phyloP scores from a whole-genome alignment of 1,140 invertebrate genomes.

The Coenobita brevimanus region DNA sequence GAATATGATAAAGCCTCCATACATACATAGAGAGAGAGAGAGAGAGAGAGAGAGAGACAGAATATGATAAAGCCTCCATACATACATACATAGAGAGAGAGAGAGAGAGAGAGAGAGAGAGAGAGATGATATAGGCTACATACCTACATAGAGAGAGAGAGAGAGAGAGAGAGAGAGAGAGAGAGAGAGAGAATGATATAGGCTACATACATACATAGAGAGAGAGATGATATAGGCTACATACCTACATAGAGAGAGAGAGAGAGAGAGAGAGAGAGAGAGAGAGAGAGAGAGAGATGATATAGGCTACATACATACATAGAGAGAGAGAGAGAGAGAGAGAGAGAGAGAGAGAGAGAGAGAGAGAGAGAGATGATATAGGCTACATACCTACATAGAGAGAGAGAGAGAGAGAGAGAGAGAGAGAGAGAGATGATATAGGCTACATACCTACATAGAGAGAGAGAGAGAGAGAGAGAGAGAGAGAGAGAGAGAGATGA shows the following conservation, averaged over 20 bases:
- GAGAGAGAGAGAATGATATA: background rate
- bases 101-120: slow-evolving; percentile 14
- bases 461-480: background rate
- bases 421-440: background rate
- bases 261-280: background rate
- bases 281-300: background rate
- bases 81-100: too few relatives aligned
- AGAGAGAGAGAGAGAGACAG: too few relatives aligned
- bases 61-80: too few relatives aligned
- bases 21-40: too few relatives aligned
- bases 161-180: background rate
- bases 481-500: background rate
- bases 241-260: too few relatives aligned
- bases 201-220: background rate
- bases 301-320: background rate
- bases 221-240: too few relatives aligned
- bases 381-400: background rate
- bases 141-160: too few relatives aligned
- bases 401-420: background rate
- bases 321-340: too few relatives aligned
- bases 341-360: too few relatives aligned
- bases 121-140: background rate
- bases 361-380: too few relatives aligned
- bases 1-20: too few relatives aligned
- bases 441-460: background rate